Evolutionary conservation across 2,113 vertebrate species (phyloP), one percentile per base, ranked within the genome.

Genomic region (Butastur rufipennis): DNA sequence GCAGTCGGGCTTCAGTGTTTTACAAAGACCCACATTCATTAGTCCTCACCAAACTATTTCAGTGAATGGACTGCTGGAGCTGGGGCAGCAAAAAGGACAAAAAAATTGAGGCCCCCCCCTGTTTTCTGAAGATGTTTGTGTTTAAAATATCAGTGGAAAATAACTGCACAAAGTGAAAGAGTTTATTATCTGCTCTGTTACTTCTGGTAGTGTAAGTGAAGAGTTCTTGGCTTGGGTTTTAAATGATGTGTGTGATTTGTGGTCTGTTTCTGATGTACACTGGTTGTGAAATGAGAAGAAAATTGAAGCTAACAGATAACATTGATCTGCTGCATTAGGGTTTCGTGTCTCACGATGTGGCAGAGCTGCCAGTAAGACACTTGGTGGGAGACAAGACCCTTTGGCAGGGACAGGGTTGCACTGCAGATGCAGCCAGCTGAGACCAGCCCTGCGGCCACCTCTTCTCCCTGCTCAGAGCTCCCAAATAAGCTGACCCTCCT

Each of bases 341-440:
- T 84, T 71, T 84, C 1, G 0, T 36, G 55, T 74, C 47, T 79
- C 63, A 3, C 0, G 1, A 8, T 6, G 59, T 38, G 47, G 29
- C 9, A 14, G 75, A 81, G 81, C 56, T 87, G n/a, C 34, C 26
- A 20, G 43, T 42, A 20, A 40, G 48, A 31, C 1, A 0, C 38
- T 71, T 8, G 1, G 2, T 1, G 2, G 68, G 38, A 53, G 8
- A 34, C 26, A 6, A 31, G 15, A 26, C 34, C 36, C 40, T 84
- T 88, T 47, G 79, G n/a, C 55, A 45, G 75, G 42, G 47, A 23
- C 3, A 6, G 42, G 12, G 12, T 40, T 80, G 63, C 36, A 0
- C 36, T 52, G 56, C 11, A 48, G 20, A n/a, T 67, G 59, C 3
- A 7, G 43, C 48, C 73, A 38, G 43, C 73, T 20, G 17, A 45